Conservation (phyloP, 1,140 invertebrate genomes). For the Scaptomyza montana region DNA sequence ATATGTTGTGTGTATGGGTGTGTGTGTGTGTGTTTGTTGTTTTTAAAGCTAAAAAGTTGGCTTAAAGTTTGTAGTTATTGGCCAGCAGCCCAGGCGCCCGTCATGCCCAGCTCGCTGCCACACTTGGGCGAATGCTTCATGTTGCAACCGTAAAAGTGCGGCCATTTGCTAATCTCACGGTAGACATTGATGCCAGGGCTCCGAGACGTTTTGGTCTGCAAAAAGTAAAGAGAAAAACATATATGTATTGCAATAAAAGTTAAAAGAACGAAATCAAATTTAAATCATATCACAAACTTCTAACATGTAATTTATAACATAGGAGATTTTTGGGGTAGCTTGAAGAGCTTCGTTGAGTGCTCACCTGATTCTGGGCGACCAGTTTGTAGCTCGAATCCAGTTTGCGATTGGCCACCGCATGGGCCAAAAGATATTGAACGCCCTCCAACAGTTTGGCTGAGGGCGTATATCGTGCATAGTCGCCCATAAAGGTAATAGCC, state of each 20-base stretch:
- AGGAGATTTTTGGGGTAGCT: background rate
- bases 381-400: slow-evolving; percentile 82
- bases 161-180: slow-evolving; percentile 83
- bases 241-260: background rate
- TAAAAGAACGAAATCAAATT: background rate
- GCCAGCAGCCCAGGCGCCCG: slow-evolving; percentile 56
- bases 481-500: slow-evolving; percentile 84
- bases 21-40: background rate
- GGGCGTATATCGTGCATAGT: slow-evolving; percentile 81
- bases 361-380: slow-evolving; percentile 84
- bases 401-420: slow-evolving; percentile 70
- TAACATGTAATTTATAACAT: background rate
- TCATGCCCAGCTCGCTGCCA: slow-evolving; percentile 73
- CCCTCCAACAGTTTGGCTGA: slow-evolving; percentile 76
- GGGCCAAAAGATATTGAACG: slow-evolving; percentile 70
- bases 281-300: slow-evolving; percentile 6
- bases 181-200: slow-evolving; percentile 86
- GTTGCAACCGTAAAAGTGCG: slow-evolving; percentile 69
- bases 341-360: background rate
- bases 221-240: background rate
- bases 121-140: slow-evolving; percentile 48
- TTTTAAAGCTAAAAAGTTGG: slow-evolving; percentile 26
- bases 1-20: background rate
- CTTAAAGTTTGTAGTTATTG: slow-evolving; percentile 29
- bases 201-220: slow-evolving; percentile 70